Evolutionary conservation across 1,140 invertebrate species (phyloP).

Genomic region (Hyposmocoma kahamanoa): DNA sequence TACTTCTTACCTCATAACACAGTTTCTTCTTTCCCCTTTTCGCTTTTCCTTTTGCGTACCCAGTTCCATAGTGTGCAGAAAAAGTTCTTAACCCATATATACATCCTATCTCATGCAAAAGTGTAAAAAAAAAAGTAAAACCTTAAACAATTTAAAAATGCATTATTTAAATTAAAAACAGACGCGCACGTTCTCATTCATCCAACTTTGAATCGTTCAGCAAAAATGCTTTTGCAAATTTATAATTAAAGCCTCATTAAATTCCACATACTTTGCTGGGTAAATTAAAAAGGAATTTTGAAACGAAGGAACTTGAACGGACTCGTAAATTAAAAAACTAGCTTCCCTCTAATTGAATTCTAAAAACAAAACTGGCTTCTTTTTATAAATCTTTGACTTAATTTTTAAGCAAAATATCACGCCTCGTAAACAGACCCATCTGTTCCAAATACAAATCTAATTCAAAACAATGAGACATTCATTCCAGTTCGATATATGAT

Average conservation of each 20-base stretch:
- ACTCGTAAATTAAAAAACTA: no score
- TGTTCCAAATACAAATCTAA: conserved; percentile 5
- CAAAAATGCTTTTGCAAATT: conserved; percentile 60
- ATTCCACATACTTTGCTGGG: conserved; percentile 51
- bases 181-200: conserved; percentile 30
- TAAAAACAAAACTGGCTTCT: no score
- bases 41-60: conserved; percentile 28
- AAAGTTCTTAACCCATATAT: no score
- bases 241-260: conserved; percentile 65
- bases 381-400: neutral
- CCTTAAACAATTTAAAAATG: neutral
- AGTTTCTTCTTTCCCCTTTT: conserved; percentile 52
- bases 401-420: neutral
- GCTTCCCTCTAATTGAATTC: no score
- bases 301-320: no score
- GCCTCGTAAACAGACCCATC: neutral
- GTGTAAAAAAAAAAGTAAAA: neutral
- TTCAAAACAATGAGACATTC: conserved; percentile 16
- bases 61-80: conserved; percentile 21
- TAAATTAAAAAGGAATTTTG: conserved; percentile 58
- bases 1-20: conserved; percentile 68
- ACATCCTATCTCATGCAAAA: neutral
- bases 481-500: conserved; percentile 47
- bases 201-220: conserved; percentile 29
- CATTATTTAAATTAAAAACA: conserved; percentile 11